Percentiles rank a stretch among this genome's conserved stretches.
Evolutionary conservation across 2,797 vertebrate species (phyloP).

Genomic region (Sciurus carolinensis): DNA sequence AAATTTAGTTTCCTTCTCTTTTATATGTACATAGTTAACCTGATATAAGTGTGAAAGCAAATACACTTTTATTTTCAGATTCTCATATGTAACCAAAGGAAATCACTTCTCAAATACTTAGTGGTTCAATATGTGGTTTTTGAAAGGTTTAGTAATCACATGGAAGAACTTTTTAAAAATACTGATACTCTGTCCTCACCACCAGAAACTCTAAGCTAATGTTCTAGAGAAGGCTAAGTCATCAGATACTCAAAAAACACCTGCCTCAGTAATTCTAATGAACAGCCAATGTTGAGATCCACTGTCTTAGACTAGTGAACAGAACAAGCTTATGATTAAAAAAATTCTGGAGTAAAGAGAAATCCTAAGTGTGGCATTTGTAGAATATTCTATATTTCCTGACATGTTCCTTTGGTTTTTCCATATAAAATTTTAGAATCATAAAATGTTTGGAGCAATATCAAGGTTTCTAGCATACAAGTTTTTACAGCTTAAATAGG

Average conservation of each 20-base stretch:
- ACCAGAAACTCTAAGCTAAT: slow-evolving; percentile 47
- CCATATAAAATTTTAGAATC: slow-evolving; percentile 45
- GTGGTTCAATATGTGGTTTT: background rate
- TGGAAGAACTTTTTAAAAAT: background rate
- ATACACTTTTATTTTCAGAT: slow-evolving; percentile 48
- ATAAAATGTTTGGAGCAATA: slow-evolving; percentile 46
- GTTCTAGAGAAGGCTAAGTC: background rate
- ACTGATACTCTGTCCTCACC: background rate
- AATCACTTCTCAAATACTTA: slow-evolving; percentile 36
- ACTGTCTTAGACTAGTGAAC: background rate
- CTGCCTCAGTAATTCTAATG: slow-evolving; percentile 1
- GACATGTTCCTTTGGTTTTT: background rate
- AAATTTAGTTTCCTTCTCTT: slow-evolving; percentile 52
- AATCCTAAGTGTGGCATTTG: background rate
- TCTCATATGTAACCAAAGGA: slow-evolving; percentile 20
- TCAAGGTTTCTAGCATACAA: slow-evolving; percentile 5
- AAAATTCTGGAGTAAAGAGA: slow-evolving; percentile 32
- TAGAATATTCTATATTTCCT: background rate
- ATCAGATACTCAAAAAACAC: background rate
- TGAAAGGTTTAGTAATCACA: slow-evolving; percentile 11
- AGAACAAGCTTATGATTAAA: slow-evolving; percentile 4
- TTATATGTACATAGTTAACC: background rate
- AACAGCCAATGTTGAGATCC: background rate
- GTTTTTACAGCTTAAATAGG: slow-evolving; percentile 4
- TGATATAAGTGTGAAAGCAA: slow-evolving; percentile 1